These are phyloP conservation scores for Enoplosus armatus DNA, from an alignment of 2,797 vertebrate genomes.

Conservation along the genomic window DNA sequence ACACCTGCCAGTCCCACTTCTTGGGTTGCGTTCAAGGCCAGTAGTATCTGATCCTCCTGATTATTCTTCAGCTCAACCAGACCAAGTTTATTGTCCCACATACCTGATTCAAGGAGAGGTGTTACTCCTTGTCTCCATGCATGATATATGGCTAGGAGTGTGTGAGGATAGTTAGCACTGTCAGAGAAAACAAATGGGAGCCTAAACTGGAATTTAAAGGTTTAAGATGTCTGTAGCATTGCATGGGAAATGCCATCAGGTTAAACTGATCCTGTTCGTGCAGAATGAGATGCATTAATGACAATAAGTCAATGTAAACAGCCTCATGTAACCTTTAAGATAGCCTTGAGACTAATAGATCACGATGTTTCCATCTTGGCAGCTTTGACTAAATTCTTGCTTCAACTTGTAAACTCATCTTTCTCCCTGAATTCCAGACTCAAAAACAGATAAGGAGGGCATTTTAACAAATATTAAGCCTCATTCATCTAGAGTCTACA, in stretches of 20 bases:
- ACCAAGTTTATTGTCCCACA: slow-evolving; percentile 71
- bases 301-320: not conserved
- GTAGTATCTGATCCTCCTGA: slow-evolving; percentile 26
- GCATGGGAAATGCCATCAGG: slow-evolving; percentile 13
- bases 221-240: slow-evolving; percentile 21
- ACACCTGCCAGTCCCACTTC: slow-evolving; percentile 52
- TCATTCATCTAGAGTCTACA: not conserved
- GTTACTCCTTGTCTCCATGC: slow-evolving; percentile 49
- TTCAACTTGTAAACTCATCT: slow-evolving; percentile 10
- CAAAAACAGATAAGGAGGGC: not conserved
- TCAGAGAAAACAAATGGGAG: slow-evolving; percentile 49
- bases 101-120: slow-evolving; percentile 58
- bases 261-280: not conserved
- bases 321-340: not conserved
- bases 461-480: not conserved
- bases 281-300: slow-evolving; percentile 10
- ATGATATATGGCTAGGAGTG: slow-evolving; percentile 28
- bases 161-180: slow-evolving; percentile 36
- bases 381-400: not conserved
- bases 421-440: not conserved
- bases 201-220: slow-evolving; percentile 39
- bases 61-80: slow-evolving; percentile 47
- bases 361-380: slow-evolving; percentile 3
- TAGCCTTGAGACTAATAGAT: not conserved
- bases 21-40: slow-evolving; percentile 62